phyloP scores from a whole-genome alignment of 1,140 invertebrate species.

The Neodiprion virginianus region DNA sequence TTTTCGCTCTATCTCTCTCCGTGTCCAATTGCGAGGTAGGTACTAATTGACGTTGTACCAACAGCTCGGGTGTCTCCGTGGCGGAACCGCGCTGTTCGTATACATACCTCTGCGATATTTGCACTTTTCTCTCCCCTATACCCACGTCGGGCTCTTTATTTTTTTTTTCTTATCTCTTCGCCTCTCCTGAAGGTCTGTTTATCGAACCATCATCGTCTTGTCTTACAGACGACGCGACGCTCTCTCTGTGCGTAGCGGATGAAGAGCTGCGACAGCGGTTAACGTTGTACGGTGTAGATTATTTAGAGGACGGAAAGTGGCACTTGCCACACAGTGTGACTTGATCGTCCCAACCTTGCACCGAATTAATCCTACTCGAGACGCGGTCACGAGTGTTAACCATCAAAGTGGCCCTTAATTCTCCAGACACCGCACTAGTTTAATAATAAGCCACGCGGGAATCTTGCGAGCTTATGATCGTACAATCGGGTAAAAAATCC shows the following conservation, averaged over 20 bases:
- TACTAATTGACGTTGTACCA: not conserved
- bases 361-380: slow-evolving; percentile 2
- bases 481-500: no score
- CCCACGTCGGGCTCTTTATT: not conserved
- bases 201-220: no score
- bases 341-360: not conserved
- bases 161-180: not conserved
- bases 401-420: not conserved
- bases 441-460: no score
- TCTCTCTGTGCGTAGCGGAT: no score
- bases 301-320: slow-evolving; percentile 2
- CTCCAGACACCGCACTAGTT: not conserved
- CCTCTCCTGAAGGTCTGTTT: not conserved
- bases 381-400: not conserved
- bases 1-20: not conserved
- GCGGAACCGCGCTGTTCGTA: no score
- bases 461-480: no score
- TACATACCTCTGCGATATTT: no score
- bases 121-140: no score
- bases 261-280: not conserved
- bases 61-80: not conserved
- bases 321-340: not conserved
- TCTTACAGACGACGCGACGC: no score
- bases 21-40: not conserved
- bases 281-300: not conserved